Conservation (phyloP, 2,113 vertebrate species). For the Prionailurus viverrinus region DNA sequence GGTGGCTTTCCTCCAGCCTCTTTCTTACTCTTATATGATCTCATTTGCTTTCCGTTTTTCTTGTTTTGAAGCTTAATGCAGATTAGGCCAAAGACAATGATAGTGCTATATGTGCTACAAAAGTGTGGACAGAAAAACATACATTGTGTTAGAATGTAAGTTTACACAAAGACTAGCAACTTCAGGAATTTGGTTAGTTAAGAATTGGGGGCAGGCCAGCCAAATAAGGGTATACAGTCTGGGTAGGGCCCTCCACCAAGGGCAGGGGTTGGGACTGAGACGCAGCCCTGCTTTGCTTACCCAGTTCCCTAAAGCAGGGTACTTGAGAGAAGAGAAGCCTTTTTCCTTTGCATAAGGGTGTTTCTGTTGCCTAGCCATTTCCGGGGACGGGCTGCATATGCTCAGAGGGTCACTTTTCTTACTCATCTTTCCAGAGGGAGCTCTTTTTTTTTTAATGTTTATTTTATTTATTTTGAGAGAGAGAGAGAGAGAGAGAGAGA, state of each 20-base stretch:
- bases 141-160: not conserved
- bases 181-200: not conserved
- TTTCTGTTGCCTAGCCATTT: not conserved
- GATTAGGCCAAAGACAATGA: not conserved
- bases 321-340: not conserved
- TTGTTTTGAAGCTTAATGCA: not conserved
- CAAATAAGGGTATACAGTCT: not conserved
- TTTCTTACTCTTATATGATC: not conserved
- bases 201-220: not conserved
- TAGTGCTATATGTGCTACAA: not conserved
- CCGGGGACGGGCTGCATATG: not conserved
- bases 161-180: not conserved
- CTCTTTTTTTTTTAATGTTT: not conserved
- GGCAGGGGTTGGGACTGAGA: not conserved
- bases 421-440: not conserved
- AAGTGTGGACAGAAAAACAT: not conserved
- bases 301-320: not conserved
- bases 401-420: too few species aligned
- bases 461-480: too few species aligned
- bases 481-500: too few species aligned
- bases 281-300: not conserved
- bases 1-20: not conserved
- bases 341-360: not conserved
- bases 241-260: fast-evolving
- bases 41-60: not conserved